phyloP scores from a whole-genome alignment of 2,113 vertebrate species.

The Octodon degus region DNA sequence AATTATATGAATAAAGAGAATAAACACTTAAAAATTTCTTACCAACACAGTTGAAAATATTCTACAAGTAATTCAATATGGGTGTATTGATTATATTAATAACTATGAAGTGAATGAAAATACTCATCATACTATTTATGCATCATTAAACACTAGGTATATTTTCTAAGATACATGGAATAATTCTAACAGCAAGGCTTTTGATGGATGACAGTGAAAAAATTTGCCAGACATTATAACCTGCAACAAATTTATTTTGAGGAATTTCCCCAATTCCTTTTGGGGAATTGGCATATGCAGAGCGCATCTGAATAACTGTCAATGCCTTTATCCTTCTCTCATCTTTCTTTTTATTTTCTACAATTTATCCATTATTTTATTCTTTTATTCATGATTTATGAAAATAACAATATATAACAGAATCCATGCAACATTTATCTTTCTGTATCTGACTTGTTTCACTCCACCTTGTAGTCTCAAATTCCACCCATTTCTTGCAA shows the following conservation, averaged over 20 bases:
- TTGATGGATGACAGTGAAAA: not conserved
- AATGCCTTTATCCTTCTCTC: not conserved
- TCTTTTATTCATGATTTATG: not conserved
- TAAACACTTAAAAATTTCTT: not conserved
- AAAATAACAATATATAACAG: not conserved
- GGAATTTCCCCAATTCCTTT: not conserved
- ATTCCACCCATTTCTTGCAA: not conserved
- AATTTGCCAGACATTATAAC: not conserved
- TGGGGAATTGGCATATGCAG: not conserved
- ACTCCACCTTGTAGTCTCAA: not conserved
- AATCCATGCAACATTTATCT: not conserved
- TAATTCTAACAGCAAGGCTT: not conserved
- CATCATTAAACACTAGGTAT: not conserved
- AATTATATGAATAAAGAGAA: not conserved
- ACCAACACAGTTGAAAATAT: not conserved
- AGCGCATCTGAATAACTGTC: not conserved
- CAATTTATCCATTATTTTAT: not conserved
- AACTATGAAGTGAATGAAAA: constrained; percentile 12
- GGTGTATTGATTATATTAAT: not conserved
- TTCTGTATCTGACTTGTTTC: not conserved
- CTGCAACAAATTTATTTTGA: not conserved
- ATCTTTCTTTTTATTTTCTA: not conserved
- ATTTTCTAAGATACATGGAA: constrained; percentile 1
- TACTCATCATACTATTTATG: not conserved
- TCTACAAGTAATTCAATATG: not conserved